Evolutionary conservation across 2,797 vertebrate genomes (phyloP).

Genomic region (Malurus leucopterus): DNA sequence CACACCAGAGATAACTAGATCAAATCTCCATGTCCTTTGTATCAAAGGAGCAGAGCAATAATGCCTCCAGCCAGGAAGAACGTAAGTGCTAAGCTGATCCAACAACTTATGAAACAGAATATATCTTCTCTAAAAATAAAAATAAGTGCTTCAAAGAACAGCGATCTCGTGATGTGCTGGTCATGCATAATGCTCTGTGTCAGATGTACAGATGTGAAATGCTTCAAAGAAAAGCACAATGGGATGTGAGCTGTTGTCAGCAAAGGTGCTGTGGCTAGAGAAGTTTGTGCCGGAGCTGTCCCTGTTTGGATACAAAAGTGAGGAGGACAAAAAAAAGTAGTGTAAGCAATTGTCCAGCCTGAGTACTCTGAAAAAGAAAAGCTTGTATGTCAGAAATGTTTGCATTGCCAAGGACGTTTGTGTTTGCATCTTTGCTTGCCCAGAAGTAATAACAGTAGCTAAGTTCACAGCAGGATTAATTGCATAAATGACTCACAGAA

Average conservation of each 20-base stretch:
- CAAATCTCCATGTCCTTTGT: neutral
- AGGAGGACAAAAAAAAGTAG: neutral
- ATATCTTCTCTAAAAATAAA: neutral
- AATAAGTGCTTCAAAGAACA: neutral
- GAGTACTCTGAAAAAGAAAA: neutral
- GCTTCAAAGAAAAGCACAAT: neutral
- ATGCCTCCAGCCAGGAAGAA: neutral
- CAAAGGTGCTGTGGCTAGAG: neutral
- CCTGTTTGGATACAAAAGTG: neutral
- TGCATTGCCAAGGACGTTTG: neutral
- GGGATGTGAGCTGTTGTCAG: neutral
- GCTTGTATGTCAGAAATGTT: neutral
- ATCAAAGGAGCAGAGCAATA: neutral
- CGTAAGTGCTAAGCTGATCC: neutral
- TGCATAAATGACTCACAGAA: neutral
- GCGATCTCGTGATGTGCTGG: neutral
- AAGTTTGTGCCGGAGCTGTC: neutral
- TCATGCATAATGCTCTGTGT: neutral
- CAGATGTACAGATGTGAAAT: neutral
- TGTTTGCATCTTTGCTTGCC: neutral
- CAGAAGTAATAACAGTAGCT: neutral
- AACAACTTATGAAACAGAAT: neutral
- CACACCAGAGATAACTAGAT: neutral
- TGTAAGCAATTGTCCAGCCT: neutral
- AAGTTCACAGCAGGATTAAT: neutral